Evolutionary conservation across 2,113 vertebrate genomes (phyloP).

Genomic region (Chauna torquata): DNA sequence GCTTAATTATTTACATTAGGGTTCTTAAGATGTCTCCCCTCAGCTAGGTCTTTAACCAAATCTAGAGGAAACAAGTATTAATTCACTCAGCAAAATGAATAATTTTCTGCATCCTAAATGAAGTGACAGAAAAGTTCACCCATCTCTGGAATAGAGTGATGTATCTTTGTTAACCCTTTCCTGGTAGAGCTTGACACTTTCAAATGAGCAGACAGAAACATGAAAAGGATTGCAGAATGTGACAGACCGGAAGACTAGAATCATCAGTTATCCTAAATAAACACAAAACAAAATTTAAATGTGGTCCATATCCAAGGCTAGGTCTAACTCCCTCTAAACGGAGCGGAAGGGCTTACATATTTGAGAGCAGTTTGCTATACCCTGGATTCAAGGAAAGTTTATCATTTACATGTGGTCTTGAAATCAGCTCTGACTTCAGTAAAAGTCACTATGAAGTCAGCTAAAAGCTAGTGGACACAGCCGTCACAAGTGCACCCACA

Average conservation of each 20-base stretch:
- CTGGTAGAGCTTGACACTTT: neutral
- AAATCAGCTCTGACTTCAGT: neutral
- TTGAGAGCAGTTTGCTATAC: neutral
- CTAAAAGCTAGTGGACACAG: neutral
- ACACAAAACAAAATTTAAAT: neutral
- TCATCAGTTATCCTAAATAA: neutral
- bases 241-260: neutral
- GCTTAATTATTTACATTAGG: neutral
- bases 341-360: neutral
- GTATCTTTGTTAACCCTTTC: neutral
- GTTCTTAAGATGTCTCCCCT: neutral
- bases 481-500: fast-evolving
- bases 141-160: neutral
- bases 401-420: neutral
- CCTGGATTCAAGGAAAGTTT: neutral
- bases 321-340: neutral
- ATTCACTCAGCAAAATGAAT: neutral
- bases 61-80: neutral
- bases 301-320: neutral
- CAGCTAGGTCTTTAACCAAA: neutral
- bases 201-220: neutral
- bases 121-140: neutral
- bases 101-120: neutral
- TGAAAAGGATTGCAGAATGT: neutral
- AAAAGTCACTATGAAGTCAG: neutral